Percentiles rank a stretch among this genome's conserved stretches.
Conservation (phyloP, 2,113 vertebrate species). For the Typhlomys cinereus region DNA sequence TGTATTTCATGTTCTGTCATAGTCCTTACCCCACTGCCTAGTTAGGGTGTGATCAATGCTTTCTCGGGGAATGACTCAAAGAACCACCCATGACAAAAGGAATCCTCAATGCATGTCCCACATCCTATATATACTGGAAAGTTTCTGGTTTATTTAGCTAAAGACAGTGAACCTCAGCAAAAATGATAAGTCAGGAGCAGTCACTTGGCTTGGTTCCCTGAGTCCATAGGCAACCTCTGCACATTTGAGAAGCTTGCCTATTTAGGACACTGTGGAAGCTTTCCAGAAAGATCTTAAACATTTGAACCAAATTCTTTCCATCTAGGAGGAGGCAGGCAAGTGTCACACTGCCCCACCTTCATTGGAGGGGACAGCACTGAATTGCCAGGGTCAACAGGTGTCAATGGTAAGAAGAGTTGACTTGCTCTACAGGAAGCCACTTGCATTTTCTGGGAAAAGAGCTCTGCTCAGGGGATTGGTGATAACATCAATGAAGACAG, state of each 20-base stretch:
- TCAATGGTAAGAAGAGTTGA: too few species aligned
- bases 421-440: too few species aligned
- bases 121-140: too few species aligned
- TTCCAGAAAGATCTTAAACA: background rate
- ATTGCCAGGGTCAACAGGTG: too few species aligned
- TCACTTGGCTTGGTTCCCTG: background rate
- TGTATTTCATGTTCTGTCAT: background rate
- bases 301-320: background rate
- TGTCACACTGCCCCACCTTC: background rate
- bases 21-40: too few species aligned
- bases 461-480: background rate
- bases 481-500: background rate
- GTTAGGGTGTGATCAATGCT: background rate
- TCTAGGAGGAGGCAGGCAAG: background rate
- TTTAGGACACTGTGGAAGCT: background rate
- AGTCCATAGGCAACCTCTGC: background rate
- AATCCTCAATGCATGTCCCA: background rate
- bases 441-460: background rate
- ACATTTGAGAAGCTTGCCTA: background rate
- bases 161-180: background rate
- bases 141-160: background rate
- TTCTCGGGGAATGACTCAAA: background rate
- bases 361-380: too few species aligned
- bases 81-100: rapidly evolving
- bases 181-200: background rate